Conservation (phyloP, 2,113 vertebrate species). For the Notarius lentiginosus region DNA sequence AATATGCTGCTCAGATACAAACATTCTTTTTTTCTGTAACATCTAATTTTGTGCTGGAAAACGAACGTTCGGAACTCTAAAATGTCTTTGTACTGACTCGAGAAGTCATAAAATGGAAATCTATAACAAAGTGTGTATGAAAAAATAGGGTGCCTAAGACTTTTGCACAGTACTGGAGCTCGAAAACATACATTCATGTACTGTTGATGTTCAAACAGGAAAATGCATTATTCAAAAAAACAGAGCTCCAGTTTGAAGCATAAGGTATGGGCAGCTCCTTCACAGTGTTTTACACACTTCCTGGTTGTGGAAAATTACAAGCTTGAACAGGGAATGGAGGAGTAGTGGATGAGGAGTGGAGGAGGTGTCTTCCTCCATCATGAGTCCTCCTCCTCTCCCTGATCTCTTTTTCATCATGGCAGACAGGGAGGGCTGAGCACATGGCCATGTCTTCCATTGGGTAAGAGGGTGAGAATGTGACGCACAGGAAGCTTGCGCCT, state of each 20-base stretch:
- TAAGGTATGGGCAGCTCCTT: not conserved
- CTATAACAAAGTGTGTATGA: too few species aligned
- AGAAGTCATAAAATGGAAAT: too few species aligned
- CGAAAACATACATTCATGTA: not conserved
- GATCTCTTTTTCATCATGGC: constrained; percentile 12
- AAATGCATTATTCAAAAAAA: not conserved
- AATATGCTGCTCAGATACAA: too few species aligned
- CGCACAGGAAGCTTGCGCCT: constrained; percentile 51
- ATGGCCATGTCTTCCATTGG: constrained; percentile 51
- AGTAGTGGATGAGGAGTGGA: constrained; percentile 19
- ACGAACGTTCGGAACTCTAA: too few species aligned
- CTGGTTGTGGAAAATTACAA: constrained; percentile 26
- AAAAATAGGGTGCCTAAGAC: too few species aligned
- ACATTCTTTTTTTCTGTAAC: too few species aligned
- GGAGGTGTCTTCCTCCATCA: constrained; percentile 37
- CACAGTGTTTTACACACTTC: constrained; percentile 22
- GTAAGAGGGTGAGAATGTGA: constrained; percentile 20
- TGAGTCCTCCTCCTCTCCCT: not conserved
- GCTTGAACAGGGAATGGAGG: constrained; percentile 31
- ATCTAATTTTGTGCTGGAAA: too few species aligned
- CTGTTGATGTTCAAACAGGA: not conserved
- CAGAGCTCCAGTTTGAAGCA: not conserved
- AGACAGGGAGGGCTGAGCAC: constrained; percentile 38
- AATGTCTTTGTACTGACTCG: too few species aligned
- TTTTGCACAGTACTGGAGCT: not conserved